Evolutionary conservation across 2,888 invertebrate species (phyloP), one percentile per base, ranked within the genome.

Genomic region (Aporophyla nigra): DNA sequence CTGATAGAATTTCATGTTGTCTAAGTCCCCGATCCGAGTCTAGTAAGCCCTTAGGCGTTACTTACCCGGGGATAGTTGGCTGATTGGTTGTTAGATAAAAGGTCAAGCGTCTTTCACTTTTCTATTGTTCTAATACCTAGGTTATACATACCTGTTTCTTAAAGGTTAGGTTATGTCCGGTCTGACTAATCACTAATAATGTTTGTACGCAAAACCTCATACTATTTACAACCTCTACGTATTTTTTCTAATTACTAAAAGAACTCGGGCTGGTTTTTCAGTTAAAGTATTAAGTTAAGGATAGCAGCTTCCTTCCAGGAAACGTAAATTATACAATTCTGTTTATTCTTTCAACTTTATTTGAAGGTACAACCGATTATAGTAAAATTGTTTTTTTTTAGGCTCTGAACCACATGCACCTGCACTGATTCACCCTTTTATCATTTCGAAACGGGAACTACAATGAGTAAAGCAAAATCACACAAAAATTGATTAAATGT

Each of bases 361-460:
- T n/a, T 43, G 14, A 9, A 10, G 14, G 43, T n/a, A n/a, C n/a
- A 5, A 43, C 43, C 16, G 43, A 43, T 43, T 40, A n/a, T 21
- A 2, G 12, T 61, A 61, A 21, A 61, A 54, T 24, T 33, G 0
- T 24, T 10, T 40, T 10, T 54, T 43, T 56, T 24, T 1, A 3
- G 16, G 3, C 6, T 4, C 5, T 24, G 27, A 58, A 16, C 4
- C 58, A 46, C 4, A n/a, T 61, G 14, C 24, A 56, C 33, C 2
- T 53, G 14, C 46, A 66, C 43, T 75, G 65, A 82, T 58, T 75
- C 75, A 72, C 75, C 75, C 83, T 24, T 79, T 69, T 58, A 69
- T 16, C 51, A 69, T 68, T 59, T 40, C n/a, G n/a, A 43, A 78
- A 75, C 46, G 71, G 82, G 73, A 86, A 82, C 74, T 82, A 76